Conservation (phyloP, 1,140 invertebrate species). For the Caenorhabditis briggsae region DNA sequence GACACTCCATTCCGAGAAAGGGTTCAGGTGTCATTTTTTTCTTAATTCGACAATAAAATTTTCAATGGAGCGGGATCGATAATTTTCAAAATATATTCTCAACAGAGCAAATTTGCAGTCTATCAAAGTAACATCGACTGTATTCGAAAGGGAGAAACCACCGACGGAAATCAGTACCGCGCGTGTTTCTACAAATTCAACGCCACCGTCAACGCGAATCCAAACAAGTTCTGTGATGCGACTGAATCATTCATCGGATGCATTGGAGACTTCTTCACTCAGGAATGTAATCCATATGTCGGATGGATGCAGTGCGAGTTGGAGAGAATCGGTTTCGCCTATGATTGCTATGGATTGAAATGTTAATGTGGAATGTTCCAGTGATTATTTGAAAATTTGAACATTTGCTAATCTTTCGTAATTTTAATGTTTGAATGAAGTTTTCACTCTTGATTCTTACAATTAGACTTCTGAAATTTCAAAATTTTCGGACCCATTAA, state of each 20-base stretch:
- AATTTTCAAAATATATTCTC: neutral
- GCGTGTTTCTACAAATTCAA: conserved; percentile 55
- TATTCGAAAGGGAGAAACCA: conserved; percentile 47
- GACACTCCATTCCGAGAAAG: too few relatives aligned
- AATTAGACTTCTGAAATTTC: too few relatives aligned
- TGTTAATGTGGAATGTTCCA: conserved; percentile 3
- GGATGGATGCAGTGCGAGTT: conserved; percentile 62
- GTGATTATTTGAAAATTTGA: too few relatives aligned
- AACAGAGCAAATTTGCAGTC: neutral
- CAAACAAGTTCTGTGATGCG: conserved; percentile 49
- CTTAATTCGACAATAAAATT: neutral
- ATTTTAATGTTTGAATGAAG: too few relatives aligned
- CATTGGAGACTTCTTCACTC: conserved; percentile 41
- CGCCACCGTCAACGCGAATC: conserved; percentile 38
- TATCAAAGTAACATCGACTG: conserved; percentile 46
- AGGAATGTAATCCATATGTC: conserved; percentile 11
- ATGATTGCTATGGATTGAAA: conserved; percentile 57
- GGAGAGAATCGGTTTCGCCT: conserved; percentile 60
- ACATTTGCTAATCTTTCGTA: too few relatives aligned
- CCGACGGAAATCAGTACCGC: conserved; percentile 41
- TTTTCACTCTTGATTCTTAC: too few relatives aligned
- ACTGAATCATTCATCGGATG: conserved; percentile 37
- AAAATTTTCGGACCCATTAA: too few relatives aligned
- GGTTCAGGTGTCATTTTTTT: too few relatives aligned
- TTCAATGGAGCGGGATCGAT: neutral